Evolutionary conservation across 2,797 vertebrate species (phyloP).

Genomic region (Eospalax fontanierii): DNA sequence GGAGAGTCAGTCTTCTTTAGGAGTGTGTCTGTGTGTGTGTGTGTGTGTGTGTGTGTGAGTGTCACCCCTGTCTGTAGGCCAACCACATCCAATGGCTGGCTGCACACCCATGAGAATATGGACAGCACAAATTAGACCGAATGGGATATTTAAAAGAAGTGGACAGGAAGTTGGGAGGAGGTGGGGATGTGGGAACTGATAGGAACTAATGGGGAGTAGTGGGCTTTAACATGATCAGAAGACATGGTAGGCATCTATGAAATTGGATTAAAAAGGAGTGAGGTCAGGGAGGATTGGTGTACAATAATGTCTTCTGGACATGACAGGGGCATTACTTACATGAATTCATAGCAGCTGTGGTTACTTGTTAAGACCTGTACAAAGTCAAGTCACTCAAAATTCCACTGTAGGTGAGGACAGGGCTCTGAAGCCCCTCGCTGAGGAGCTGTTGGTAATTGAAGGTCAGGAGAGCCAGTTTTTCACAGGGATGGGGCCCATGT

Average conservation of each 20-base stretch:
- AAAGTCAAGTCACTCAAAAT: background rate
- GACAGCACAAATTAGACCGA: background rate
- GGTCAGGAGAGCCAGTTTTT: background rate
- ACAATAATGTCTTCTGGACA: background rate
- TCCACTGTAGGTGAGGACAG: background rate
- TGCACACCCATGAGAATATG: background rate
- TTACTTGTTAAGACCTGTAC: background rate
- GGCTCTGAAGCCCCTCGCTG: background rate
- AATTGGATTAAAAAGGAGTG: background rate
- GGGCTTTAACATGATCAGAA: background rate
- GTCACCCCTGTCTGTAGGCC: too few species aligned
- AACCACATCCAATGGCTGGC: background rate
- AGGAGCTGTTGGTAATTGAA: background rate
- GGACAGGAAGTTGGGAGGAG: background rate
- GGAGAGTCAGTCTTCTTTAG: background rate
- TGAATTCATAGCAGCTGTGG: too few species aligned
- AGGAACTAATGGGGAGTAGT: background rate
- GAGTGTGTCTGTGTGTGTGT: too few species aligned
- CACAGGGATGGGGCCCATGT: background rate
- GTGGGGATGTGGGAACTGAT: too few species aligned
- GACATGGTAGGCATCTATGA: too few species aligned
- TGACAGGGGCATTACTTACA: background rate
- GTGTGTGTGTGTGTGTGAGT: too few species aligned
- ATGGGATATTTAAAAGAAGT: background rate
- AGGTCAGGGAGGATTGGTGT: background rate